A percentile compares a stretch with the other conserved stretches of the same genome.
Evolutionary conservation across 2,113 vertebrate species (phyloP).

Genomic region (Spheniscus mendiculus): DNA sequence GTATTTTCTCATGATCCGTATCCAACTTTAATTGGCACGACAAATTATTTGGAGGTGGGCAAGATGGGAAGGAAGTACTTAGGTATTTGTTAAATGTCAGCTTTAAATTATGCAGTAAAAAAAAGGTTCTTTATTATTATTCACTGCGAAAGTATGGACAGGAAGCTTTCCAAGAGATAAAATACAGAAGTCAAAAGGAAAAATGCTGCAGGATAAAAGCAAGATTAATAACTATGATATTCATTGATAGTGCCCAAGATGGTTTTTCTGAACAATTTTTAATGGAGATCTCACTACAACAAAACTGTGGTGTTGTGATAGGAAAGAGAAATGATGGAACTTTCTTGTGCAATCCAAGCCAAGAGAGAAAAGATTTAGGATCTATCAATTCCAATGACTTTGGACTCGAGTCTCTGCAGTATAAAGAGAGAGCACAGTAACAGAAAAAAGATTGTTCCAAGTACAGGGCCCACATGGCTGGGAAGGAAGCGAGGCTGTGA

Average conservation of each 20-base stretch:
- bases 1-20: neutral
- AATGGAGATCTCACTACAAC: neutral
- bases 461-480: fast-evolving
- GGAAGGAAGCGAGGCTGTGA: neutral
- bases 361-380: neutral
- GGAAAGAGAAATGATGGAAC: neutral
- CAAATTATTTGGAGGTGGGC: neutral
- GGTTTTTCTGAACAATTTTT: neutral
- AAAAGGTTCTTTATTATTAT: neutral
- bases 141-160: neutral
- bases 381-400: neutral
- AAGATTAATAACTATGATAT: neutral
- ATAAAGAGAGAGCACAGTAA: neutral
- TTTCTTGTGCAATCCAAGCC: neutral
- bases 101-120: neutral
- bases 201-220: neutral
- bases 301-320: neutral
- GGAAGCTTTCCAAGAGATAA: neutral
- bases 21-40: neutral
- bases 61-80: neutral
- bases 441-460: neutral
- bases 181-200: neutral
- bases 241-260: neutral
- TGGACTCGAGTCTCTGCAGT: neutral
- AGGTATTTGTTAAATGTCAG: neutral